Base-by-base conservation (phyloP, 2,888 invertebrate genomes). In the Polyommatus iphigenia region DNA sequence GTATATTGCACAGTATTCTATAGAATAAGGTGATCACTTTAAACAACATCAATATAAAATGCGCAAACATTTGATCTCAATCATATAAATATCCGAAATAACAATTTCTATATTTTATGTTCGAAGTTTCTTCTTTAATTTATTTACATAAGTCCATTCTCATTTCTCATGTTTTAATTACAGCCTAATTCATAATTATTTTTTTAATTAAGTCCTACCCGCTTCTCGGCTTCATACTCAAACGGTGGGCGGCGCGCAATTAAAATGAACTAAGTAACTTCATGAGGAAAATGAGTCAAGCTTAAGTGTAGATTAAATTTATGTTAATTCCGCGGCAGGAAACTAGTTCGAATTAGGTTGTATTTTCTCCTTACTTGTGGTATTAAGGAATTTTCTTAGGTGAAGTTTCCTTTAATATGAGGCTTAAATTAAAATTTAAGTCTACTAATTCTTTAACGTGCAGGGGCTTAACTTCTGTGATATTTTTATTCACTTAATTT, bases 191-290 rank as follows among this genome's bases (percentile, higher is more conserved):
- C 76, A 79, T 78, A 79, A 77, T 77, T 80, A 72, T 79, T 75
- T 78, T 24, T 75, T 29, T 18, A 54, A 75, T 50, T 54, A 75
- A 50, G 24, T 50, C 5, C 73, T 24, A n/a, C 41, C 20, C 13
- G 20, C 73, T 41, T 46, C 50, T 75, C 50, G 29, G 46, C 20
- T 78, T 78, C 77, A 77, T 78, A 78, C 78, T 80, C 62, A 76
- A 79, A 80, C 76, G 78, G 41, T 54, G 73, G 76, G 71, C 79
- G 77, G 78, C 79, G 59, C 79, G 79, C 79, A 79, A 79, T 81
- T 81, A 81, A 80, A 80, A 78, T 79, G 54, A 77, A 80, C 79
- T 80, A 78, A 80, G 80, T 79, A 79, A 80, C 78, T 80, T 77
- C 67, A 79, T 77, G 73, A 78, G 62, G 78, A 76, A 67, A 79